Base-by-base conservation (phyloP, 2,888 invertebrate genomes). In the Uropetala carovei region DNA sequence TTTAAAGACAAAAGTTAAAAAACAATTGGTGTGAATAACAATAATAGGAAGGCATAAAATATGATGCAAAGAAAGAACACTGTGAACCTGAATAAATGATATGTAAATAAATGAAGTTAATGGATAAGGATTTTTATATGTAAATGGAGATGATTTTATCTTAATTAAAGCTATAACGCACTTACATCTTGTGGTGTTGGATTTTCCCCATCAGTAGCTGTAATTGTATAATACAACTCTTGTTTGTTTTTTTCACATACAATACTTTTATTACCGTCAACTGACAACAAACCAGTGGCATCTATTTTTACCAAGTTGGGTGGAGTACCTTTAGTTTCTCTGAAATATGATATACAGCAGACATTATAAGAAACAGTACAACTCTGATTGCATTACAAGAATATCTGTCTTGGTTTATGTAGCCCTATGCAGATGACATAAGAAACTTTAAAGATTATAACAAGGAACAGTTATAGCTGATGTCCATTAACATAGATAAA, bases 151-250 rank as follows among this genome's bases (percentile, higher is more conserved):
- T 68, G 13, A 18, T 64, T 64, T 14, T 14, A 64, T 75, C 11
- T 5, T 75, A 75, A 11, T 75, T 13, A 22, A 10, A 27, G 22
- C 11, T 4, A 75, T 75, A 3, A 8, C 22, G 13, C 92, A 93
- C 93, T 95, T 93, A 96, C 96, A 82, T 95, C 93, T 93, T 95
- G 95, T 0, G 94, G 93, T 0, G 95, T 95, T 0, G 95, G 93
- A 93, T 94, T 95, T 92, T 95, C 94, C 82, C 94, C 94, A 94
- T 97, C 97, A 60, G 95, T 96, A 68, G 96, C 96, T 0, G 94
- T 95, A 13, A 97, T 95, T 0, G 95, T 95, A 94, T 96, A 97
- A 94, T 95, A 94, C 30, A 97, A 94, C 93, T 95, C 95, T 94
- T 10, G 95, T 95, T 0, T 94, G 93, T 96, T 96, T 1, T 93